Evolutionary conservation across 2,113 vertebrate genomes (phyloP), one percentile per base, ranked within the genome.

Genomic region (Sprattus sprattus): DNA sequence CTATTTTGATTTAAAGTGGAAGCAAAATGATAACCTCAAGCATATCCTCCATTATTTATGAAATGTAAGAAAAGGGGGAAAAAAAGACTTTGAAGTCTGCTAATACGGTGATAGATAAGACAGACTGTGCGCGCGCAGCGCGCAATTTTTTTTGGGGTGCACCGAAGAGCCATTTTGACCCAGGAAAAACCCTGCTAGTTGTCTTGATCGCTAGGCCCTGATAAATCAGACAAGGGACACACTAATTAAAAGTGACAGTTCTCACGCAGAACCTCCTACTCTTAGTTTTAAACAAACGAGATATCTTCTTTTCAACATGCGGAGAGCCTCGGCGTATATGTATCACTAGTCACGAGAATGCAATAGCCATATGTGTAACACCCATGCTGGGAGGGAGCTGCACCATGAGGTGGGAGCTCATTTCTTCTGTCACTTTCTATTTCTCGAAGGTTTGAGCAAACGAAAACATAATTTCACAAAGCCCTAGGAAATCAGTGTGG

Each of bases 381-480:
- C 13, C 28, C 71, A 78, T 25, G 50, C 84, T 85, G 75, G 39
- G 67, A 85, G 32, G 28, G 47, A 28, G 22, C 16, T 44, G 67
- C n/a, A 9, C 11, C 0, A 5, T 9, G 3, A 67, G 64, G 16
- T 22, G 71, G 3, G 18, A 44, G 39, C 15, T 86, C 16, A 46
- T 85, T 85, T 22, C 8, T 52, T 47, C 81, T 81, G 81, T 86
- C 16, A 71, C 45, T 81, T 82, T 82, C 44, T 1, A 46, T 82
- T 85, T 60, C 20, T 45, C 45, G 11, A 32, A 52, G 13, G 10
- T 81, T 67, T 18, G 81, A 49, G 44, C 28, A 67, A 67, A 32
- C 44, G 6, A 45, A 81, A 60, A 45, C 25, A 32, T 45, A 54
- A 6, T 47, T 25, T 47, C 45, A 64, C 15, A 0, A 80, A n/a